Conservation (phyloP, 2,113 vertebrate species). For the Rhea americana region DNA sequence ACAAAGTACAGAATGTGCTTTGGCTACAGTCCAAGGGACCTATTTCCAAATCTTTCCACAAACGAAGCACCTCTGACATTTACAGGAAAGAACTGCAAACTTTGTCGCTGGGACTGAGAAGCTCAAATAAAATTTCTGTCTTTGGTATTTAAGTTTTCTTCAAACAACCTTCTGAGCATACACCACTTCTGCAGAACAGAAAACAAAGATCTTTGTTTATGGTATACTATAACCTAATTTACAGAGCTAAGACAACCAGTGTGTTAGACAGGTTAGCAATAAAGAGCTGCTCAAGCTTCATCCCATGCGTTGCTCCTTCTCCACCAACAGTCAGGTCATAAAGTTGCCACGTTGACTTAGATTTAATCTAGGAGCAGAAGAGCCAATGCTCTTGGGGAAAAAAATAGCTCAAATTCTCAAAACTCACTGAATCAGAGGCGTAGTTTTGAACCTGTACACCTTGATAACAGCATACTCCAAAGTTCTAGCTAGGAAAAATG, state of each 20-base stretch:
- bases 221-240: not conserved
- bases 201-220: not conserved
- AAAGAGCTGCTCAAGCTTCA: not conserved
- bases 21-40: not conserved
- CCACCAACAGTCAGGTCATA: not conserved
- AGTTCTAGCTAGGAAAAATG: not conserved
- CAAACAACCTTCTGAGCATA: not conserved
- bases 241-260: not conserved
- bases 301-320: not conserved
- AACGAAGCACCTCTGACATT: not conserved
- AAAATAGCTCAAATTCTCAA: not conserved
- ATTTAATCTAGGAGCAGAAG: not conserved
- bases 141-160: not conserved
- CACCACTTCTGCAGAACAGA: not conserved
- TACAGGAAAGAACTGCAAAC: not conserved
- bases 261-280: not conserved
- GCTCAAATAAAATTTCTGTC: not conserved
- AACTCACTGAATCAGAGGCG: not conserved
- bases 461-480: no score
- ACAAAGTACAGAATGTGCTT: constrained; percentile 16
- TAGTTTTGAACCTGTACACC: not conserved
- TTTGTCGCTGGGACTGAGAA: not conserved
- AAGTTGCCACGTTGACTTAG: accelerated
- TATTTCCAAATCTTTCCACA: not conserved
- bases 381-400: not conserved